Evolutionary conservation across 2,113 vertebrate species (phyloP), one percentile per base, ranked within the genome.

Genomic region (Zosterops hypoxanthus): DNA sequence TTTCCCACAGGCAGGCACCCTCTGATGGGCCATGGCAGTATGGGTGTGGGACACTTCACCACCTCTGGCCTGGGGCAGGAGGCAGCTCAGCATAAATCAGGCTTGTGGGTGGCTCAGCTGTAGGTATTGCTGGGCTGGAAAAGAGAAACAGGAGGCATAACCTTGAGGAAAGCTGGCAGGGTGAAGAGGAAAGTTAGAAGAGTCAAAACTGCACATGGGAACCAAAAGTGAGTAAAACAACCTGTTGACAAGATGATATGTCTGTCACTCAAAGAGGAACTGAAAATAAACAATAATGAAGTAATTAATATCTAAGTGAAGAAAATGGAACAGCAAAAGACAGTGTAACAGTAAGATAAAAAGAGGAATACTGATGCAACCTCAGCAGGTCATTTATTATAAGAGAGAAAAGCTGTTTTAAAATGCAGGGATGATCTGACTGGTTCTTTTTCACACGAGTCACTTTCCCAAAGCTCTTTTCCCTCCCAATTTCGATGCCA

Each of bases 21-120:
- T 64, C 31, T 78, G 34, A 25, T 34, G 49, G 59, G 24, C 5
- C 1, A 0, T 0, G 1, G 49, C 0, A 6, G 14, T 4, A 3
- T 0, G 3, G 18, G 4, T 39, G 24, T 36, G 28, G 34, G 33
- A 49, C 12, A 42, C 3, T 25, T 60, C 20, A 12, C 16, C 2
- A 1, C 68, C 13, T 23, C 18, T 44, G 25, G 10, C 25, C 34
- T 1, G 0, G 8, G 21, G 12, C 0, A 2, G 12, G 57, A 34
- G 52, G 50, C 22, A 36, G 52, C 29, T 86, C 36, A 39, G 64
- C 70, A 42, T 6, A 41, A 19, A 36, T 6, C 1, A 0, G 4
- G 11, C 24, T 60, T 60, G 16, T 1, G 2, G n/a, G 25, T 19
- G 10, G 5, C 24, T 84, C 6, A 24, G 14, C 21, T 47, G 15